Percentiles rank a stretch among this genome's conserved stretches.
These are phyloP conservation scores for Girardinus metallicus DNA, from an alignment of 2,797 vertebrate species.

Conservation along the genomic window DNA sequence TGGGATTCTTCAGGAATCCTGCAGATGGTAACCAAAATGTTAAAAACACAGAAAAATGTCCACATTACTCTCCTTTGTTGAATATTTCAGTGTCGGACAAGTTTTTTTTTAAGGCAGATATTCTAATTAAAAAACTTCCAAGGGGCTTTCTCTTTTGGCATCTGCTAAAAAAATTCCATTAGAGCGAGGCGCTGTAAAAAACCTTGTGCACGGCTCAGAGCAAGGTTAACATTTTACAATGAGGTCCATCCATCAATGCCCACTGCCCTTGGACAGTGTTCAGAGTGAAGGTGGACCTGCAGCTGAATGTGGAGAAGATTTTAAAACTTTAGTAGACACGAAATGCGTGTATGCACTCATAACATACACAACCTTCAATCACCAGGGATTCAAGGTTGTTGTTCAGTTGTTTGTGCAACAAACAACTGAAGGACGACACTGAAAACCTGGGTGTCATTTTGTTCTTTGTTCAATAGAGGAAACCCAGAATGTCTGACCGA, in stretches of 20 bases:
- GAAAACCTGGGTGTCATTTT: neutral
- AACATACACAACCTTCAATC: neutral
- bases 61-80: slow-evolving; percentile 20
- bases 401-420: too few relatives aligned
- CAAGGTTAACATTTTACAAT: slow-evolving; percentile 31
- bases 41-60: neutral
- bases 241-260: slow-evolving; percentile 28
- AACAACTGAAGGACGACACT: neutral
- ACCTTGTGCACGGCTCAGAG: slow-evolving; percentile 25
- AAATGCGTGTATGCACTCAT: neutral
- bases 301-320: slow-evolving; percentile 1
- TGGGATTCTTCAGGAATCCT: neutral
- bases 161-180: slow-evolving; percentile 21
- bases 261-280: slow-evolving; percentile 2
- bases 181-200: slow-evolving; percentile 21
- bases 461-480: neutral
- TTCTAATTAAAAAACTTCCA: slow-evolving; percentile 39
- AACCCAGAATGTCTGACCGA: neutral
- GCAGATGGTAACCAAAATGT: neutral
- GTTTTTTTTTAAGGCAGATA: slow-evolving; percentile 33
- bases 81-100: slow-evolving; percentile 3
- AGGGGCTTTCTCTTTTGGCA: neutral
- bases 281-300: neutral
- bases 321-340: neutral
- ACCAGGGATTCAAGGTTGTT: too few relatives aligned